Base-by-base conservation (phyloP, 2,888 invertebrate genomes). In the Drosophila greeni region DNA sequence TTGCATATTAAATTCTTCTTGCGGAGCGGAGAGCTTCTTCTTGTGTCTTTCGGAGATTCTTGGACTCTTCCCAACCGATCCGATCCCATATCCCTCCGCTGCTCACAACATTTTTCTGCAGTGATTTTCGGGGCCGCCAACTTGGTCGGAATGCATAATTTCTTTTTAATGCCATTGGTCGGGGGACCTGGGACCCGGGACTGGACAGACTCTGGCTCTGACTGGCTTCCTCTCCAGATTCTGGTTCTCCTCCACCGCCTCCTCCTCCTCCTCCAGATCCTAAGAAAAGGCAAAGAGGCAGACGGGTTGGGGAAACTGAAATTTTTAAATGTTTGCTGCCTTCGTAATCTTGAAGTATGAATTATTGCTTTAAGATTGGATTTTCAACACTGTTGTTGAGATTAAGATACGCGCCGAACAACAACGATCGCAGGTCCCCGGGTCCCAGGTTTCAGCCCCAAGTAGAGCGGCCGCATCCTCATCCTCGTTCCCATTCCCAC, bases 281-380 rank as follows among this genome's bases (percentile, higher is more conserved):
- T n/a, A 23, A 40, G 2, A 24, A 24, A 42, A 24, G 2, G 14
- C 23, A n/a, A 8, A 14, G 8, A 23, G 3, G 23, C 8, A 24
- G 24, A 26, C 20, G 36, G 36, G 34, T 36, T 34, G 55, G 70
- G 57, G 36, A 53, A 43, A 43, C 45, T 26, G 74, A 84, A 85
- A 82, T 82, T 82, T 82, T 82, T 85, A 85, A 85, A 82, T 85
- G 85, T 82, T 85, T 82, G 85, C 82, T 84, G 81, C 84, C 84
- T 82, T 85, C 85, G 85, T 82, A 82, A 82, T 85, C 85, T 82
- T 80, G 77, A 84, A 84, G 82, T 86, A 86, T 86, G 87, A 86
- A 80, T 86, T 86, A 86, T 86, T 85, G 77, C 86, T 86, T 86
- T 85, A 75, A 86, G 87, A 86, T 86, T 86, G 87, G 81, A 85